A percentile compares a stretch with the other conserved stretches of the same genome.
Evolutionary conservation across 1,140 invertebrate genomes (phyloP).

Genomic region (Anastatus disparis): DNA sequence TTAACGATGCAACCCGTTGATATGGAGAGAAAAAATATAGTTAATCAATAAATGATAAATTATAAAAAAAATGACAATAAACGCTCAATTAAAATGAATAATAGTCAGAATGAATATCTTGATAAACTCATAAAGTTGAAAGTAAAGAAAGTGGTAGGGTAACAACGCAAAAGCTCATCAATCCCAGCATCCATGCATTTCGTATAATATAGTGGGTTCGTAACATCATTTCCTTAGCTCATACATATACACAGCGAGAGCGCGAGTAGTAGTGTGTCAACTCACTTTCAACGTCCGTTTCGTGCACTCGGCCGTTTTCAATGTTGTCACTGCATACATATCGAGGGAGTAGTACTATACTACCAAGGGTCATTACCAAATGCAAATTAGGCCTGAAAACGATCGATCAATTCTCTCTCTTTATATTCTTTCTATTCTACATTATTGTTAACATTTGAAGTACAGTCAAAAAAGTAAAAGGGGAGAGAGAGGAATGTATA

Average conservation of each 20-base stretch:
- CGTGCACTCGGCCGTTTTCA: constrained; percentile 42
- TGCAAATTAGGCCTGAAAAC: constrained; percentile 55
- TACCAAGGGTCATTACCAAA: constrained; percentile 56
- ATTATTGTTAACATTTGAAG: no score
- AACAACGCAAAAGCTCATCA: neutral
- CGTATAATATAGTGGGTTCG: constrained; percentile 1
- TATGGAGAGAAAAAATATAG: no score
- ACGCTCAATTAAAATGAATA: no score
- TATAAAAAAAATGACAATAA: no score
- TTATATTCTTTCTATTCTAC: no score
- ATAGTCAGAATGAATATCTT: no score
- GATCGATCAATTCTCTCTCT: constrained; percentile 58
- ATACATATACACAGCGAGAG: constrained; percentile 1
- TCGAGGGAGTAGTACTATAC: neutral
- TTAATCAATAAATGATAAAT: no score
- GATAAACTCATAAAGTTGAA: neutral
- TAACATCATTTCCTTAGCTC: constrained; percentile 27
- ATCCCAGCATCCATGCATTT: neutral
- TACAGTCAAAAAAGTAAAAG: constrained; percentile 40
- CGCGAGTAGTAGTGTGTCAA: neutral
- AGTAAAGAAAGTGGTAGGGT: neutral
- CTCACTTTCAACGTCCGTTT: constrained; percentile 13
- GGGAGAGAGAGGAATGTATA: no score
- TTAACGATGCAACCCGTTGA: no score
- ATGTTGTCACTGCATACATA: constrained; percentile 41